Evolutionary conservation across 2,888 invertebrate genomes (phyloP), one percentile per base, ranked within the genome.

Genomic region (Polietes domitor): DNA sequence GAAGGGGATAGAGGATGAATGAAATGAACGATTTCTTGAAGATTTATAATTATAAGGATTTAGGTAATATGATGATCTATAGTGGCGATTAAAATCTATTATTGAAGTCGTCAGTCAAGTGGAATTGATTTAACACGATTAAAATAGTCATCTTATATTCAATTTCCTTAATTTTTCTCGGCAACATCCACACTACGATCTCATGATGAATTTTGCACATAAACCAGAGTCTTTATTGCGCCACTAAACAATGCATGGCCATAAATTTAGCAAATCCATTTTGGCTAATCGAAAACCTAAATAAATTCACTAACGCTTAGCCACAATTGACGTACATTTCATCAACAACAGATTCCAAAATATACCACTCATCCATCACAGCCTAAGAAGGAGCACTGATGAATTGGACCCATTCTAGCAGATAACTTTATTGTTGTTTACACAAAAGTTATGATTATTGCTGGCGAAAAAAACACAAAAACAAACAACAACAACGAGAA

Each of bases 401-500:
- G 75, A 80, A 80, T 80, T 84, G 80, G 65, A 12, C 43, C 26
- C 75, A 78, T 75, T 75, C 74, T 28, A 24, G 17, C 17, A 71
- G 65, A 83, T 72, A 78, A 55, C 75, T 80, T 78, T 84, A 70
- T 78, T 76, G 72, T 70, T 80, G 77, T 75, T 75, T 75, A 41
- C 21, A 37, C 21, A 43, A 68, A 43, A 68, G 24, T 68, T 68
- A 68, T 68, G 68, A 43, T 68, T 68, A 72, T 72, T 50, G 71
- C 50, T 58, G 26, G 24, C 53, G 5, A 26, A 26, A 15, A 58
- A 58, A 2, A 58, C 1, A 58, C 15, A 58, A 58, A 21, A 37
- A n/a, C n/a, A n/a, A 15, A 47, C 61, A 26, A 15, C 55, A 7
- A 26, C 15, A n/a, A 61, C 63, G n/a, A n/a, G n/a, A n/a, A n/a